Evolutionary conservation across 2,797 vertebrate species (phyloP).

Genomic region (Rhadinocentrus ornatus): DNA sequence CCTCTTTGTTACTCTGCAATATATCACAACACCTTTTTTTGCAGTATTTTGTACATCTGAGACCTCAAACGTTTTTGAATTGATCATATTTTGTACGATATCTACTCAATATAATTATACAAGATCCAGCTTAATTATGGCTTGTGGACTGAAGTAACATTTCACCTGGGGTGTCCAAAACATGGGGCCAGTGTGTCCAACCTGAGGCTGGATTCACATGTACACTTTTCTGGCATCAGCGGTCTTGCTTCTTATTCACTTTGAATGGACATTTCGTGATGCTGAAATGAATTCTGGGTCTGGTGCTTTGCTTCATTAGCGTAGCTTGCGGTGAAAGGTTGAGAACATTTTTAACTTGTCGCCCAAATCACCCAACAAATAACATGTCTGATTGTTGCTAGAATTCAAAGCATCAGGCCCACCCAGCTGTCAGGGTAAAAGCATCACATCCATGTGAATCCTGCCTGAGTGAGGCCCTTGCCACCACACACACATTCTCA

Average conservation of each 20-base stretch:
- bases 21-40: conserved; percentile 78
- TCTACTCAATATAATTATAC: conserved; percentile 66
- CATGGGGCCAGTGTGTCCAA: conserved; percentile 42
- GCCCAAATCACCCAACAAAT: not conserved
- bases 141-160: conserved; percentile 72
- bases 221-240: not conserved
- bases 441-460: no score
- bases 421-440: no score
- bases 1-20: conserved; percentile 86
- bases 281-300: not conserved
- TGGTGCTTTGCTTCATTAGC: not conserved
- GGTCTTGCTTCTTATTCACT: not conserved
- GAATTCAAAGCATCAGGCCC: not conserved
- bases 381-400: not conserved
- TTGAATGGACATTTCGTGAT: not conserved
- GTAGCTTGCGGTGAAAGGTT: not conserved
- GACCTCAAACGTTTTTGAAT: conserved; percentile 73
- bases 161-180: conserved; percentile 72
- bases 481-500: conserved; percentile 34
- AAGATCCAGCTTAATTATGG: conserved; percentile 60
- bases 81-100: conserved; percentile 78
- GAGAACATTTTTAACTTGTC: no score
- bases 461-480: conserved; percentile 21
- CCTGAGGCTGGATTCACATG: not conserved
- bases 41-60: conserved; percentile 83